phyloP scores from a whole-genome alignment of 2,113 vertebrate genomes.

The Danionella cerebrum region DNA sequence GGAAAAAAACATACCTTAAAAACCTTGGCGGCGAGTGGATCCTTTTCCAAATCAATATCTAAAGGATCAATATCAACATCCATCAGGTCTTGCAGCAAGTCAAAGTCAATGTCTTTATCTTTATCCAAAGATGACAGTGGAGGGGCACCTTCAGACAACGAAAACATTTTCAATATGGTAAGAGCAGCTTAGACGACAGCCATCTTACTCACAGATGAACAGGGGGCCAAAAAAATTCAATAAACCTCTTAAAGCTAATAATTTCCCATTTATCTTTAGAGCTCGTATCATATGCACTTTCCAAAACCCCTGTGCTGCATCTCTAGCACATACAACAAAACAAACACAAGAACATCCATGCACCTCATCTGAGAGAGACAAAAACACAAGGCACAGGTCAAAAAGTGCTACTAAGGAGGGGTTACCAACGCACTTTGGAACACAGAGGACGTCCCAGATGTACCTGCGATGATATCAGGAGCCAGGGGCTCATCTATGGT shows the following conservation, averaged over 20 bases:
- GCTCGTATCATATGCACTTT: background rate
- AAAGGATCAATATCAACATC: conserved; percentile 99
- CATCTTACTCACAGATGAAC: conserved; percentile 1
- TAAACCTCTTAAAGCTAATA: too few species aligned
- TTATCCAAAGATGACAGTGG: conserved; percentile 96
- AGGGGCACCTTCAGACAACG: conserved; percentile 83
- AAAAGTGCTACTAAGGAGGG: conserved; percentile 15
- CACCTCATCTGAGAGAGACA: conserved; percentile 21
- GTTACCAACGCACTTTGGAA: conserved; percentile 64
- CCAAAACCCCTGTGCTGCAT: conserved; percentile 18
- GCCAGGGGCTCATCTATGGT: conserved; percentile 89
- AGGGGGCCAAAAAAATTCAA: too few species aligned
- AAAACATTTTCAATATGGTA: conserved; percentile 69
- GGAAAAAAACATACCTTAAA: conserved; percentile 81
- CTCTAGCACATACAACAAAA: background rate
- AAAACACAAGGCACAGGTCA: background rate
- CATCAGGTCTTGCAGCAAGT: conserved; percentile 98
- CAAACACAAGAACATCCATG: conserved; percentile 21
- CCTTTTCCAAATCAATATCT: conserved; percentile 99
- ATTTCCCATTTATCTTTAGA: background rate
- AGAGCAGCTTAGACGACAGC: conserved; percentile 47
- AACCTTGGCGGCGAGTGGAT: conserved; percentile 98
- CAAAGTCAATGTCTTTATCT: conserved; percentile 99
- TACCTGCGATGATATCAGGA: conserved; percentile 89
- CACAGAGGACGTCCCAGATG: conserved; percentile 46